Evolutionary conservation across 2,888 invertebrate genomes (phyloP), one percentile per base, ranked within the genome.

Genomic region (Acleris laterana): DNA sequence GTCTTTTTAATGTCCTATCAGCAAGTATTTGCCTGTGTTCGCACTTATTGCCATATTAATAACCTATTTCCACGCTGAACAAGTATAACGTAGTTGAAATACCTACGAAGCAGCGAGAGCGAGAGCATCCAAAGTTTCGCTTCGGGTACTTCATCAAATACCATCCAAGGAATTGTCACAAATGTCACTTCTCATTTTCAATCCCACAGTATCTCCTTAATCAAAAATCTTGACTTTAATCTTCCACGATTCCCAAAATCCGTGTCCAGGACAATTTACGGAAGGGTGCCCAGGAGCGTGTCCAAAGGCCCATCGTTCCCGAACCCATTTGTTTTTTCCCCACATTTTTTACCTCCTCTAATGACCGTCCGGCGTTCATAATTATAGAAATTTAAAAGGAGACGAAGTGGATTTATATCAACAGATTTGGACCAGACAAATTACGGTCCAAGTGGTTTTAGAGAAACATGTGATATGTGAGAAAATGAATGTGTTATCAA

Each of bases 341-440:
- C 48, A 49, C 48, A 57, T 70, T 72, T 74, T 73, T 74, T 72
- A 70, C 63, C 61, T 59, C 68, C 55, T 64, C 73, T 77, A 77
- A 79, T 77, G 75, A 74, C 74, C 63, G 53, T 60, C 68, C 70
- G 50, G 59, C 68, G 62, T 69, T 61, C 60, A 65, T 65, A 65
- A 65, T 65, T 55, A 61, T 65, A 65, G 65, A 65, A 65, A 56
- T 65, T 65, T 65, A 61, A 65, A 61, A 61, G 25, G 60, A 55
- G 60, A 60, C 65, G 55, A 65, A 65, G 60, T 65, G 65, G 55
- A 65, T 65, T 61, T 65, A 61, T 61, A 65, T 61, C 65, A 65
- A 65, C 60, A 65, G 65, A 50, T 65, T 65, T 65, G 28, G 64
- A 50, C 44, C 22, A 38, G 65, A 65, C 65, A 65, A 65, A 65